These are phyloP conservation scores for Chrysomela aeneicollis DNA, from an alignment of 2,888 invertebrate species.

Conservation along the genomic window DNA sequence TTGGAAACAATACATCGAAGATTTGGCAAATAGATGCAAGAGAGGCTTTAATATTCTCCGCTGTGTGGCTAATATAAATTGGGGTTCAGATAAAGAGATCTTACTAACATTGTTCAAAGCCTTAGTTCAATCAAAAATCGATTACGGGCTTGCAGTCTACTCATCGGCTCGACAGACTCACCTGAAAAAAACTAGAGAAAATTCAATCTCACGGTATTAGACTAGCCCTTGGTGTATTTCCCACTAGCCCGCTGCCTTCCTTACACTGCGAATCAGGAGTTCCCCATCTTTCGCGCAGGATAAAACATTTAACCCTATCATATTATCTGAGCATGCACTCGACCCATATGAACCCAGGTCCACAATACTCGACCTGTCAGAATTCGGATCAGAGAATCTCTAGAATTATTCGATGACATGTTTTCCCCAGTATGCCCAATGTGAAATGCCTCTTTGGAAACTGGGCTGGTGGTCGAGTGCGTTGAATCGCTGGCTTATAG, in stretches of 20 bases:
- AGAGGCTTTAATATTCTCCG: neutral
- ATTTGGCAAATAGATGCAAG: neutral
- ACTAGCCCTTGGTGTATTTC: neutral
- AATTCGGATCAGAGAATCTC: neutral
- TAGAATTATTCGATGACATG: neutral
- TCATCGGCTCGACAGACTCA: neutral
- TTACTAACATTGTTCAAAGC: neutral
- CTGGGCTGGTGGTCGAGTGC: too few species aligned
- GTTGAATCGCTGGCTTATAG: too few species aligned
- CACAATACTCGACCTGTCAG: neutral
- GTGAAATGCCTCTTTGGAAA: constrained; percentile 3
- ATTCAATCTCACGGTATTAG: neutral
- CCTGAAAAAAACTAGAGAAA: too few species aligned
- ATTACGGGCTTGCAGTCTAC: constrained; percentile 1
- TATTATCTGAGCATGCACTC: too few species aligned
- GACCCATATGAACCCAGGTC: neutral
- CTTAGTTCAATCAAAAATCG: neutral
- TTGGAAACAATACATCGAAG: neutral
- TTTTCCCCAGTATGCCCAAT: neutral
- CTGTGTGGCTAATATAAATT: neutral
- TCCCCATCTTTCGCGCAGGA: neutral
- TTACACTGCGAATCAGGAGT: neutral
- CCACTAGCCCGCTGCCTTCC: neutral
- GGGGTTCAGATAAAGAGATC: neutral
- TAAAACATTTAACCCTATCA: neutral